Conservation (phyloP, 1,140 invertebrate genomes). For the Panagrolaimus sp. region DNA sequence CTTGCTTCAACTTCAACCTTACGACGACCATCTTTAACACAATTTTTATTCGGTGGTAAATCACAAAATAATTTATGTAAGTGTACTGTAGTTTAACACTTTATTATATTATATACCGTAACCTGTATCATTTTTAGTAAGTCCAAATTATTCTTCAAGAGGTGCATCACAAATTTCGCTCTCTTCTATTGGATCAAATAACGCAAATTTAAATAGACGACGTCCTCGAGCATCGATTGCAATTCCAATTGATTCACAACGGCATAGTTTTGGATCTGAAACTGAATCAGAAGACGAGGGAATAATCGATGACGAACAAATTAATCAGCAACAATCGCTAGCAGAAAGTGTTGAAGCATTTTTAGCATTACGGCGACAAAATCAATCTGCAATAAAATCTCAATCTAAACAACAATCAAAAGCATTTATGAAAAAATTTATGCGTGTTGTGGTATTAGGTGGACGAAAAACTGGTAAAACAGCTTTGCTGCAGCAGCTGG, state of each 20-base stretch:
- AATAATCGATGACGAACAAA: conserved; percentile 3
- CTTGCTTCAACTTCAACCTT: background rate
- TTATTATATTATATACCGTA: background rate
- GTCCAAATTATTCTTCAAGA: background rate
- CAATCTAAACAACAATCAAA: background rate
- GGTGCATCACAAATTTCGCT: background rate
- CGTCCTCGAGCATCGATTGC: background rate
- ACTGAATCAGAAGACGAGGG: background rate
- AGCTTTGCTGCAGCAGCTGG: conserved; percentile 39
- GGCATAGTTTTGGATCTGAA: background rate
- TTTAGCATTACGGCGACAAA: background rate
- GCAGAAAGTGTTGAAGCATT: conserved; percentile 6
- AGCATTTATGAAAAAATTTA: conserved; percentile 12
- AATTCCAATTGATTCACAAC: background rate
- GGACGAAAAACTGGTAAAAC: conserved; percentile 40
- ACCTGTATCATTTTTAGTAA: background rate
- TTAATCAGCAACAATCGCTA: conserved; percentile 7
- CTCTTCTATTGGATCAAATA: background rate
- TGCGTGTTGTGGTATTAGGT: conserved; percentile 40
- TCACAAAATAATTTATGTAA: background rate
- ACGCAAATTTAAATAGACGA: background rate
- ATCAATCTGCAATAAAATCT: background rate
- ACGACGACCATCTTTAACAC: conserved; percentile 8
- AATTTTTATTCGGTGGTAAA: conserved; percentile 7
- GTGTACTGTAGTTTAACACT: background rate